Evolutionary conservation across 2,113 vertebrate genomes (phyloP), one percentile per base, ranked within the genome.

Genomic region (Microcebus jonahi): DNA sequence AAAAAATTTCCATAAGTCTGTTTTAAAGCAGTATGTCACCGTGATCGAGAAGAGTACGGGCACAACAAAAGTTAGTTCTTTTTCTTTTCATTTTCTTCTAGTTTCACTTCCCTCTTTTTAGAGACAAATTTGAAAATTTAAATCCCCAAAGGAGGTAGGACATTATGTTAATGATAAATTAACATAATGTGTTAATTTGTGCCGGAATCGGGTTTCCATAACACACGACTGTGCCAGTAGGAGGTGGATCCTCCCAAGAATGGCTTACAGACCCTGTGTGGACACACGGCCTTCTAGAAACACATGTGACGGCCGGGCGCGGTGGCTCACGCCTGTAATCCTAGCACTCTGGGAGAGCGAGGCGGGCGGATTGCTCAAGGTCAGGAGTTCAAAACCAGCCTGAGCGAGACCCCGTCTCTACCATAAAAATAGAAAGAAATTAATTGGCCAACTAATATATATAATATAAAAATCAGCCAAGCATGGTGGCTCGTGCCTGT

Each of bases 121-220:
- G 14, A 80, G 39, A 61, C 57, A 14, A 77, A 91, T 90, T 85
- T 18, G 20, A 90, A 76, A 55, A 8, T 36, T 48, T 25, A n/a
- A 68, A 94, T 91, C 20, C 48, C 13, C 50, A 11, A 34, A 59
- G 8, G n/a, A 90, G 18, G 21, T 29, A 90, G 5, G 15, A 7
- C 71, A 75, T 84, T 88, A 81, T 81, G 77, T 59, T 93, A 90
- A 85, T 53, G 34, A 92, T 85, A 88, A 92, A 59, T 48, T 48
- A 48, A 48, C 48, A 48, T 48, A 48, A 48, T 48, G 48, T 48
- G 48, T 48, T 48, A 48, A 48, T 48, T 92, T 68, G 71, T 70
- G 90, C 65, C 25, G 8, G 27, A 67, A 77, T 92, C 80, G 91
- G 91, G 65, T 96, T 96, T 80, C 36, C n/a, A 34, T 39, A 29